A percentile compares a stretch with the other conserved stretches of the same genome.
phyloP scores from a whole-genome alignment of 2,888 invertebrate species.

The Pediacus dermestoides region DNA sequence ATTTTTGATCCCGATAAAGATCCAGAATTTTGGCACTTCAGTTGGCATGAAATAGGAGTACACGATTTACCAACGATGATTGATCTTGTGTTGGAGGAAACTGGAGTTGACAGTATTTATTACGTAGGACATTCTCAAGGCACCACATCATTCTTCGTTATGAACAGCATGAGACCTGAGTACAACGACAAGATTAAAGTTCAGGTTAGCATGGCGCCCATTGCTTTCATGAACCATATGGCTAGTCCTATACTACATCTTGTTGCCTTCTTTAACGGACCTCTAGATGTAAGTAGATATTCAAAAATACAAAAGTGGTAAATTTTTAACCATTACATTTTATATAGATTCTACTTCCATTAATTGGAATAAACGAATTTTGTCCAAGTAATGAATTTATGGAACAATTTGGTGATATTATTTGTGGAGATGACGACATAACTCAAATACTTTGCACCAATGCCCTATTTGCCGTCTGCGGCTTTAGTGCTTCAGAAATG shows the following conservation, averaged over 20 bases:
- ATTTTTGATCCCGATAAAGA: slow-evolving; percentile 17
- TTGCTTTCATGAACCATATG: slow-evolving; percentile 59
- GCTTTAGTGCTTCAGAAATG: slow-evolving; percentile 41
- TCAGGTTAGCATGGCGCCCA: slow-evolving; percentile 66
- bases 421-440: slow-evolving; percentile 14
- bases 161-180: slow-evolving; percentile 59
- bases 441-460: slow-evolving; percentile 38
- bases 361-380: slow-evolving; percentile 60
- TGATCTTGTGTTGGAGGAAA: slow-evolving; percentile 61
- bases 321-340: too few species aligned
- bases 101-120: slow-evolving; percentile 60
- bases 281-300: too few species aligned
- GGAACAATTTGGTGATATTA: slow-evolving; percentile 29
- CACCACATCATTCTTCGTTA: slow-evolving; percentile 63
- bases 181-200: slow-evolving; percentile 63
- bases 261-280: too few species aligned
- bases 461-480: slow-evolving; percentile 39
- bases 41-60: slow-evolving; percentile 80
- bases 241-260: too few species aligned
- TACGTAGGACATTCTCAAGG: slow-evolving; percentile 82
- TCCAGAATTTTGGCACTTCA: slow-evolving; percentile 53
- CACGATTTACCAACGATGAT: slow-evolving; percentile 79
- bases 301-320: too few species aligned
- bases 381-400: slow-evolving; percentile 57
- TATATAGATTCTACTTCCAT: too few species aligned